Evolutionary conservation across 1,140 invertebrate genomes (phyloP).

Genomic region (Pseudobourletiella spinata): DNA sequence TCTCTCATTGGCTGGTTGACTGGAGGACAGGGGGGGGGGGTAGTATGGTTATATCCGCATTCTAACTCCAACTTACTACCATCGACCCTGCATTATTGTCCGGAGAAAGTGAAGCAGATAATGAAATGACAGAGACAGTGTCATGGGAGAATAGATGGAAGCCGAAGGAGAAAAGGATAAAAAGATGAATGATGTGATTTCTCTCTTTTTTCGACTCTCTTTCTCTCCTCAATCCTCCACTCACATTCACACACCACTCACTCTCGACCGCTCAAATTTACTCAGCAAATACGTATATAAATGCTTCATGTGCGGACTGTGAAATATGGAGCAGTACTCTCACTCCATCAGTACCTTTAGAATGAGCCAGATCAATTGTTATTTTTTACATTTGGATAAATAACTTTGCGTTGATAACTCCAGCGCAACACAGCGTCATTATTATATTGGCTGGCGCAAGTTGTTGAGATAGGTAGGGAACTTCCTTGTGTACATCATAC

Average conservation of each 20-base stretch:
- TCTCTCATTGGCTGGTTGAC: not conserved
- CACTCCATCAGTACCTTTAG: not conserved
- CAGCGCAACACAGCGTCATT: too few relatives aligned
- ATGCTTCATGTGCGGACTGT: not conserved
- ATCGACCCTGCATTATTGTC: not conserved
- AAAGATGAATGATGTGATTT: conserved; percentile 12
- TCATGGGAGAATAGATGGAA: not conserved
- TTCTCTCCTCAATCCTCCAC: not conserved
- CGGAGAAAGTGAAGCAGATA: conserved; percentile 5
- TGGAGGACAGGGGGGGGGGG: too few relatives aligned
- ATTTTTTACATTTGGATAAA: not conserved
- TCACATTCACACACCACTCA: not conserved
- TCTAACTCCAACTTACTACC: too few relatives aligned
- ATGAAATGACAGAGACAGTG: conserved; percentile 11
- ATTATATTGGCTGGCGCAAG: too few relatives aligned
- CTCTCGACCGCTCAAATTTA: not conserved
- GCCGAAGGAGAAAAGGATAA: not conserved
- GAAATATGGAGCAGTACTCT: conserved; percentile 6
- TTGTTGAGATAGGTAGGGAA: too few relatives aligned
- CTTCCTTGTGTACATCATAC: too few relatives aligned
- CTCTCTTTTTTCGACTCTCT: not conserved
- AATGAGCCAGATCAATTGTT: not conserved
- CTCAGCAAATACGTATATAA: not conserved
- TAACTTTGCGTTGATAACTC: too few relatives aligned
- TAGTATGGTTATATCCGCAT: too few relatives aligned